A percentile compares a stretch with the other conserved stretches of the same genome.
phyloP scores from a whole-genome alignment of 2,797 vertebrate genomes.

The Ataeniobius toweri region DNA sequence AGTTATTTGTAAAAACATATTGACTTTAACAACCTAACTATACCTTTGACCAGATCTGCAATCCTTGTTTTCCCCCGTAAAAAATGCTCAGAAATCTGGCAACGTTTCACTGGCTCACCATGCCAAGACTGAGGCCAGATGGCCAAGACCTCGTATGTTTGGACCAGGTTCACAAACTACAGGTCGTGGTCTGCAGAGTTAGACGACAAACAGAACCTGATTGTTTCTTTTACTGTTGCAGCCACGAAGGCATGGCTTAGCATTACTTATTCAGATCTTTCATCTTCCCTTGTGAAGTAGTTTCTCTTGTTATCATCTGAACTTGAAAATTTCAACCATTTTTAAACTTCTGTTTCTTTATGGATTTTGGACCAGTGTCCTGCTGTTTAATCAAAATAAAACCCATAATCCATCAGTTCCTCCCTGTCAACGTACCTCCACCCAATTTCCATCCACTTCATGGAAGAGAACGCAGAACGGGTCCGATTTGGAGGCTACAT shows the following conservation, averaged over 20 bases:
- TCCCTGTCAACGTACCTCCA: constrained; percentile 80
- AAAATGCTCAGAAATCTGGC: constrained; percentile 26
- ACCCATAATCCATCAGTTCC: background rate
- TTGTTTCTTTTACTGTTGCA: constrained; percentile 5
- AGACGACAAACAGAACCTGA: constrained; percentile 31
- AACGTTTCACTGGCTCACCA: constrained; percentile 32
- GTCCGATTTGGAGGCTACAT: constrained; percentile 97
- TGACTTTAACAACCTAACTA: background rate
- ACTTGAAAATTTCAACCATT: background rate
- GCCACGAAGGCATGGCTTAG: background rate
- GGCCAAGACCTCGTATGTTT: constrained; percentile 51
- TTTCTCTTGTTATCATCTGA: background rate
- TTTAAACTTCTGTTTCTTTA: background rate
- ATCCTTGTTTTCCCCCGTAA: constrained; percentile 8
- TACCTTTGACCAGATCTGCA: constrained; percentile 9
- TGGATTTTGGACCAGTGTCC: background rate
- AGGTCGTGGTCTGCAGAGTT: constrained; percentile 19
- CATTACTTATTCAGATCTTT: background rate
- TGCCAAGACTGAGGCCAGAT: constrained; percentile 47
- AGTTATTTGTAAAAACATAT: background rate
- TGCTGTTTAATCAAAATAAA: constrained; percentile 9
- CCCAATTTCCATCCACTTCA: constrained; percentile 91
- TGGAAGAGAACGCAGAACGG: constrained; percentile 97
- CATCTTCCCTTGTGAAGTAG: background rate
- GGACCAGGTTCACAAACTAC: constrained; percentile 42